A percentile compares a stretch with the other conserved stretches of the same genome.
These are phyloP conservation scores for Ypsolopha sequella DNA, from an alignment of 2,888 invertebrate genomes.

Conservation along the genomic window DNA sequence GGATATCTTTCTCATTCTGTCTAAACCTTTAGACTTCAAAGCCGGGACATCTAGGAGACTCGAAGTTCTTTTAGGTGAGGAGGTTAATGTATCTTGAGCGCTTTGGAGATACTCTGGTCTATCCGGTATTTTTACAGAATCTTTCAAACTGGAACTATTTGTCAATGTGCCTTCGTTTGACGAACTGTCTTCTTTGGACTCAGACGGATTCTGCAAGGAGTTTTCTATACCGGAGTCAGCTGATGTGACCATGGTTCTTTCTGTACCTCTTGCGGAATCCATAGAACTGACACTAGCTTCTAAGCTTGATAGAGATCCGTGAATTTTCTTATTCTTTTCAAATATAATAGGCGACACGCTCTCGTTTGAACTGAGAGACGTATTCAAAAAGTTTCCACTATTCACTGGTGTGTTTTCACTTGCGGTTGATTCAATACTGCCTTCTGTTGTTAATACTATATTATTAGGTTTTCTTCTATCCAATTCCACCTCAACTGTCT, in stretches of 20 bases:
- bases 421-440: constrained; percentile 44
- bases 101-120: constrained; percentile 9
- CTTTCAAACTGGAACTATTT: constrained; percentile 51
- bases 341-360: constrained; percentile 61
- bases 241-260: constrained; percentile 54
- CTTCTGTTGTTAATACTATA: constrained; percentile 36
- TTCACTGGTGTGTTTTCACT: constrained; percentile 54
- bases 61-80: constrained; percentile 48
- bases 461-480: constrained; percentile 42
- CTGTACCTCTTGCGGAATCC: constrained; percentile 46
- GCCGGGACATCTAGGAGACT: constrained; percentile 59
- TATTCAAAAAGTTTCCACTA: constrained; percentile 37
- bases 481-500: constrained; percentile 27
- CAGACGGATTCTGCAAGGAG: constrained; percentile 49
- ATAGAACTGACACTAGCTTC: constrained; percentile 64
- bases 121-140: constrained; percentile 33
- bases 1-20: constrained; percentile 70
- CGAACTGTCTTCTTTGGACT: constrained; percentile 48
- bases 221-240: constrained; percentile 64
- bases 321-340: constrained; percentile 48
- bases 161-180: constrained; percentile 66
- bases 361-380: constrained; percentile 59
- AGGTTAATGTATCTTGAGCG: constrained; percentile 36
- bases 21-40: constrained; percentile 45
- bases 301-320: constrained; percentile 57